These are phyloP conservation scores for Heptranchias perlo DNA, from an alignment of 2,113 vertebrate species.

Conservation along the genomic window DNA sequence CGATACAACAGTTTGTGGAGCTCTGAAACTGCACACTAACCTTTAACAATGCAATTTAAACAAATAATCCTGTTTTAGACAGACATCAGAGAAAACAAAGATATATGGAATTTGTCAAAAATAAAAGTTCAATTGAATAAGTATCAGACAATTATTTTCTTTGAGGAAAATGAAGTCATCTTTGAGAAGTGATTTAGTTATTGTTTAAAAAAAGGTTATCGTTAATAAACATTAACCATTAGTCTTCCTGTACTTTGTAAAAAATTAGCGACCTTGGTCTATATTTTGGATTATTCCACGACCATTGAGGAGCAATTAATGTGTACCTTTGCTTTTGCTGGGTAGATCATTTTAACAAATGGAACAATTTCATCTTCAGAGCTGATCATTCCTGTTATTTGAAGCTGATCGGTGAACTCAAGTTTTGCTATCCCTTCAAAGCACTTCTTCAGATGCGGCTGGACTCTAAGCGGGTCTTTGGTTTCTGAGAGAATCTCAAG, in stretches of 20 bases:
- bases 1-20: neutral
- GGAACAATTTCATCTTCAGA: slow-evolving; percentile 78
- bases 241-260: neutral
- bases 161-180: neutral
- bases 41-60: neutral
- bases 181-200: neutral
- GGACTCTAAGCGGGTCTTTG: slow-evolving; percentile 81
- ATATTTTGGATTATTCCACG: neutral
- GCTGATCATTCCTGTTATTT: slow-evolving; percentile 81
- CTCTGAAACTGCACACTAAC: neutral
- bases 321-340: slow-evolving; percentile 71
- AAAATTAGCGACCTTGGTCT: neutral
- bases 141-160: neutral
- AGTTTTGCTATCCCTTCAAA: slow-evolving; percentile 87
- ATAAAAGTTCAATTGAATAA: neutral
- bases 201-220: neutral
- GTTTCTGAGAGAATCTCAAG: slow-evolving; percentile 89
- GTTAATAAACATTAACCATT: neutral
- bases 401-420: slow-evolving; percentile 68
- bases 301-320: neutral
- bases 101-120: neutral
- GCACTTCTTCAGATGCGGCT: slow-evolving; percentile 89
- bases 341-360: slow-evolving; percentile 70
- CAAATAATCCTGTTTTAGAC: neutral
- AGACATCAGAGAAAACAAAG: neutral